Conservation (phyloP, 1,140 invertebrate species). For the Telenomus remus region DNA sequence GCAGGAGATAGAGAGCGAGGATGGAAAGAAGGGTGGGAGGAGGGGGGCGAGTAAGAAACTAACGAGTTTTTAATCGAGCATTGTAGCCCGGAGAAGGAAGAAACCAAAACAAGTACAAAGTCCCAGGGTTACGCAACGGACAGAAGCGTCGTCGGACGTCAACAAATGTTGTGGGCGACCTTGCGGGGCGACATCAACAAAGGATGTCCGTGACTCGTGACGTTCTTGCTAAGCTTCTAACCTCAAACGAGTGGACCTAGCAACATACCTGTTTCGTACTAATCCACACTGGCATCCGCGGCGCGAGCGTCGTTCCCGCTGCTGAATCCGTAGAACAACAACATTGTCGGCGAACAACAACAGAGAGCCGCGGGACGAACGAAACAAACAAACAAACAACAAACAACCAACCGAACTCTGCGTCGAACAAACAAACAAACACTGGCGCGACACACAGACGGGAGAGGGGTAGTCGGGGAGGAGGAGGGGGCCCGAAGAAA, state of each 20-base stretch:
- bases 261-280: conserved; percentile 43
- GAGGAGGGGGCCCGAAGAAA: background rate
- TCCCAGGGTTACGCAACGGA: conserved; percentile 19
- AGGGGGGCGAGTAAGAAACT: background rate
- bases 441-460: background rate
- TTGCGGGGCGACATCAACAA: conserved; percentile 23
- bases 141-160: conserved; percentile 9
- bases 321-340: conserved; percentile 35
- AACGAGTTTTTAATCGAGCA: background rate
- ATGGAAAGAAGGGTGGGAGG: background rate
- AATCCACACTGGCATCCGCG: conserved; percentile 38
- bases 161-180: conserved; percentile 11
- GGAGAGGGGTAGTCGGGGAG: no score
- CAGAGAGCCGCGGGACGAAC: background rate
- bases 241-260: conserved; percentile 46
- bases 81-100: background rate
- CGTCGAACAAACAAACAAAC: background rate
- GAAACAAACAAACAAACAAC: background rate
- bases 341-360: conserved; percentile 29
- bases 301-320: conserved; percentile 38
- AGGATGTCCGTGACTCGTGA: background rate
- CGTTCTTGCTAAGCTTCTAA: conserved; percentile 12
- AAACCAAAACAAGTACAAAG: conserved; percentile 32
- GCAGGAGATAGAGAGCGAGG: background rate
- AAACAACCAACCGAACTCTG: background rate